phyloP scores from a whole-genome alignment of 1,140 invertebrate genomes.

The Scaptomyza pallida region DNA sequence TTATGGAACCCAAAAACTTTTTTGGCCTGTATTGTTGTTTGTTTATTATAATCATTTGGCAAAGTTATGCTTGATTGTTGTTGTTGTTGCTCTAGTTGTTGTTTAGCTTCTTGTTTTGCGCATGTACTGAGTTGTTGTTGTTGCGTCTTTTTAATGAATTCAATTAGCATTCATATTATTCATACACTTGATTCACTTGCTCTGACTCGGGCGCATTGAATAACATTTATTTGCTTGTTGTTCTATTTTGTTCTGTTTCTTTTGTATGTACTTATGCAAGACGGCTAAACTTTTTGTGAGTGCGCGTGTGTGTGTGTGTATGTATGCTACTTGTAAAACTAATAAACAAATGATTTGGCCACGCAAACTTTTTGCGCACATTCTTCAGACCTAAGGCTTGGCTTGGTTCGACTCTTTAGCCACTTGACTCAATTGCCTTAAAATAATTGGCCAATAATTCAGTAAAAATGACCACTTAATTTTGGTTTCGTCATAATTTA shows the following conservation, averaged over 20 bases:
- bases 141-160: conserved; percentile 65
- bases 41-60: conserved; percentile 57
- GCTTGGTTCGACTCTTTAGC: conserved; percentile 1
- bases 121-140: conserved; percentile 40
- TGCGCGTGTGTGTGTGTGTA: conserved; percentile 21
- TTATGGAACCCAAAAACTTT: conserved; percentile 26
- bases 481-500: conserved; percentile 74
- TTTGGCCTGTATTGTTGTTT: conserved; percentile 41
- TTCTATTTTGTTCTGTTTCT: conserved; percentile 16
- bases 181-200: conserved; percentile 74
- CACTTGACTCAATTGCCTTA: conserved; percentile 78
- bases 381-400: conserved; percentile 2
- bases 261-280: conserved; percentile 39
- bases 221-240: conserved; percentile 72
- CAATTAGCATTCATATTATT: conserved; percentile 81
- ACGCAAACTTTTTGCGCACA: conserved; percentile 57
- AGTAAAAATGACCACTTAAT: conserved; percentile 79
- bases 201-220: conserved; percentile 52
- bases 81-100: conserved; percentile 30
- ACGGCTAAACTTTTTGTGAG: conserved; percentile 47
- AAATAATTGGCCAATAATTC: conserved; percentile 82
- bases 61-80: conserved; percentile 46
- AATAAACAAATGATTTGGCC: conserved; percentile 78
- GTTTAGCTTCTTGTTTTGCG: conserved; percentile 42
- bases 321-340: conserved; percentile 48